Conservation (phyloP, 2,113 vertebrate species). For the Chloroceryle aenea region DNA sequence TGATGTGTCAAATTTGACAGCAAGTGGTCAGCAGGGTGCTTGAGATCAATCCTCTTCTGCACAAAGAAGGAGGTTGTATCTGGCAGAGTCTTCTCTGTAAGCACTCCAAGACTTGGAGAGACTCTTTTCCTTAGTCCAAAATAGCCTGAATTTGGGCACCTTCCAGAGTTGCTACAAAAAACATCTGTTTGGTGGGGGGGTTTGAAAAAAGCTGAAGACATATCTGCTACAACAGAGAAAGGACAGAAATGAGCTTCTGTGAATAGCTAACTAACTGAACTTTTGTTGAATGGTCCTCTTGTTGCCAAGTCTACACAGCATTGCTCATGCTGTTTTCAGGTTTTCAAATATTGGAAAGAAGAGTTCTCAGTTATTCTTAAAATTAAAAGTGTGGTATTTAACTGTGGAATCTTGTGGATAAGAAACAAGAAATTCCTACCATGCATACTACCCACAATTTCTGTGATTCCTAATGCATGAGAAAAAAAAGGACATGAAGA, state of each 20-base stretch:
- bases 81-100: not conserved
- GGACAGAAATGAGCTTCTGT: not conserved
- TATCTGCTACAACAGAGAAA: not conserved
- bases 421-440: not conserved
- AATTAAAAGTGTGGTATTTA: not conserved
- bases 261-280: not conserved
- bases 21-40: not conserved
- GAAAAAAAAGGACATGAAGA: not conserved
- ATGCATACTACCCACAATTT: not conserved
- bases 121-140: not conserved
- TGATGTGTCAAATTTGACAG: not conserved
- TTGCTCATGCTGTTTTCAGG: not conserved
- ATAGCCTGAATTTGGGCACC: not conserved
- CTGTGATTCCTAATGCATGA: not conserved
- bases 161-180: constrained; percentile 31
- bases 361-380: not conserved
- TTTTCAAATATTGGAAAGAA: not conserved
- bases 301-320: not conserved
- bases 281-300: not conserved
- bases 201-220: not conserved
- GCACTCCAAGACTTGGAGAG: not conserved
- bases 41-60: not conserved
- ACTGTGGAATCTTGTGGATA: not conserved
- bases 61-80: not conserved
- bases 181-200: not conserved